A percentile compares a stretch with the other conserved stretches of the same genome.
Conservation (phyloP, 1,140 invertebrate species). For the Chionoecetes opilio region DNA sequence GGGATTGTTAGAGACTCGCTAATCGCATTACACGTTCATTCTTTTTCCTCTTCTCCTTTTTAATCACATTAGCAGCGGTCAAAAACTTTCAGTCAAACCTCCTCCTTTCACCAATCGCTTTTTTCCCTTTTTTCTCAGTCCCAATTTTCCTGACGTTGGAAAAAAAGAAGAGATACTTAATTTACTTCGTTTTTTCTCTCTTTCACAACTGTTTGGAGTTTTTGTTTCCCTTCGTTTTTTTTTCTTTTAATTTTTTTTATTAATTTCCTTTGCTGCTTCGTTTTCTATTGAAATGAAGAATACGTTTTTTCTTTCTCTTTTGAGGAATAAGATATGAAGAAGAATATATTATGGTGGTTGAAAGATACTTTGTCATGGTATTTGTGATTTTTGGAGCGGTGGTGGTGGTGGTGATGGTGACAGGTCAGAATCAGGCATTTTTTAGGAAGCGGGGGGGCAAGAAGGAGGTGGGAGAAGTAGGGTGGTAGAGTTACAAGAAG, state of each 20-base stretch:
- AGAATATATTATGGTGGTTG: neutral
- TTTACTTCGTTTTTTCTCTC: neutral
- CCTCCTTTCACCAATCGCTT: neutral
- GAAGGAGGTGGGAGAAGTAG: neutral
- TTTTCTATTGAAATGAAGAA: neutral
- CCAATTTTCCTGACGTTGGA: neutral
- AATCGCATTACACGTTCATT: conserved; percentile 70
- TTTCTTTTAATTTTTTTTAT: neutral
- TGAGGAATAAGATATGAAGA: neutral
- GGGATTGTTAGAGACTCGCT: conserved; percentile 73
- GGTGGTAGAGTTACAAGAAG: neutral
- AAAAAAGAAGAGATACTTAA: conserved; percentile 30
- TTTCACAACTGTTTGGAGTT: neutral
- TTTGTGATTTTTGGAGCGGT: neutral
- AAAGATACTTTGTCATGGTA: no score
- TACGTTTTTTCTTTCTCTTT: neutral
- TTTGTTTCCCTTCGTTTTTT: neutral
- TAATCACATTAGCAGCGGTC: conserved; percentile 70
- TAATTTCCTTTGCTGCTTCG: neutral
- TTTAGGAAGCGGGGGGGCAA: neutral
- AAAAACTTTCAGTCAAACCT: conserved; percentile 63
- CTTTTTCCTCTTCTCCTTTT: conserved; percentile 64
- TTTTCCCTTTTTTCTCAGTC: conserved; percentile 43
- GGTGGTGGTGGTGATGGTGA: conserved; percentile 15
- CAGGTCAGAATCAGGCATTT: neutral